A percentile compares a stretch with the other conserved stretches of the same genome.
These are phyloP conservation scores for Oreortyx pictus DNA, from an alignment of 2,797 vertebrate species.

Conservation along the genomic window DNA sequence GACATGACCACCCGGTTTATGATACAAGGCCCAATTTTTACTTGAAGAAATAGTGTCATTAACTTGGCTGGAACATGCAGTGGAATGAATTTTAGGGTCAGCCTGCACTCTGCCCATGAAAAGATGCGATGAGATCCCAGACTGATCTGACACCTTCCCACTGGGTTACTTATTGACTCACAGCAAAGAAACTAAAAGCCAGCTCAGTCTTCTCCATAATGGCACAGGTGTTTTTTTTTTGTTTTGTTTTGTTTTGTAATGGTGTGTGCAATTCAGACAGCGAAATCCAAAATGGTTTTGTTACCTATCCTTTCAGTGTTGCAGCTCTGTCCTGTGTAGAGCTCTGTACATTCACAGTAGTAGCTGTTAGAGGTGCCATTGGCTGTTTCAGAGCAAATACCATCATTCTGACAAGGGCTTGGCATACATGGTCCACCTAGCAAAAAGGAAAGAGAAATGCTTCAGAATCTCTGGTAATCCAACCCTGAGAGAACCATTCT, in stretches of 20 bases:
- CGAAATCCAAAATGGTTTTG: background rate
- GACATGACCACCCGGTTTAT: no score
- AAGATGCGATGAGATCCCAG: background rate
- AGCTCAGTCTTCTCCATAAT: background rate
- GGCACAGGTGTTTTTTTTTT: background rate
- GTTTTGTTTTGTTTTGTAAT: background rate
- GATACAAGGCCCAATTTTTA: background rate
- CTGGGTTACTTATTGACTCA: background rate
- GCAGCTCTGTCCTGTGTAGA: constrained; percentile 50
- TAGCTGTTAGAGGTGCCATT: background rate
- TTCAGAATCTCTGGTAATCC: background rate
- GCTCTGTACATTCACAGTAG: constrained; percentile 59
- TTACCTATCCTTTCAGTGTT: constrained; percentile 53
- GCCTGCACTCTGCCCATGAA: background rate
- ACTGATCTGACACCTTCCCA: background rate
- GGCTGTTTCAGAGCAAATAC: constrained; percentile 49
- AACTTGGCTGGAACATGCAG: background rate
- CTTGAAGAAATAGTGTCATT: background rate
- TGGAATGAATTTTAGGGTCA: background rate
- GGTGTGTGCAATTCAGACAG: background rate
- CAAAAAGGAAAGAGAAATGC: background rate
- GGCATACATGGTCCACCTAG: constrained; percentile 73
- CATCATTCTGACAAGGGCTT: constrained; percentile 72
- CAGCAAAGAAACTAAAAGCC: background rate
- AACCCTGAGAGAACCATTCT: background rate